Percentiles rank a stretch among this genome's conserved stretches.
Evolutionary conservation across 2,888 invertebrate species (phyloP).

Genomic region (Danaus chrysippus): DNA sequence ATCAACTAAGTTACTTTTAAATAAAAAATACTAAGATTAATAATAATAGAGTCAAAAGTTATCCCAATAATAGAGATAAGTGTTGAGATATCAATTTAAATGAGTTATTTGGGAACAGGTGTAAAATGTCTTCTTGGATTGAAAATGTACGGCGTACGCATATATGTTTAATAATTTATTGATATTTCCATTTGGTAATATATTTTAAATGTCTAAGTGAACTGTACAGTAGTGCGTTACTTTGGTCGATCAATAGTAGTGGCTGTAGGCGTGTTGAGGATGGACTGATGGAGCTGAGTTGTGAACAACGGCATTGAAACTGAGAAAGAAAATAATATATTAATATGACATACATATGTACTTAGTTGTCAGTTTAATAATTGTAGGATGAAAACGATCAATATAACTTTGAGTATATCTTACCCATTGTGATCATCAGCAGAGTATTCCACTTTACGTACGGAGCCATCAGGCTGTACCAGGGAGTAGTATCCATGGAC

Average conservation of each 20-base stretch:
- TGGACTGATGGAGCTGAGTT: conserved; percentile 61
- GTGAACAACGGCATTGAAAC: conserved; percentile 73
- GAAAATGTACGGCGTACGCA: not conserved
- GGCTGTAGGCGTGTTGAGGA: conserved; percentile 46
- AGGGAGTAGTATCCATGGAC: conserved; percentile 81
- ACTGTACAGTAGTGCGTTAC: not conserved
- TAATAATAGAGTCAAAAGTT: too few species aligned
- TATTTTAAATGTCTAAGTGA: not conserved
- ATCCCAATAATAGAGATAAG: too few species aligned
- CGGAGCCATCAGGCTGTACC: conserved; percentile 75
- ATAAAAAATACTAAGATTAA: too few species aligned
- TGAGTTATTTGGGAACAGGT: too few species aligned
- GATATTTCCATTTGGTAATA: not conserved
- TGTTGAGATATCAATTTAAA: too few species aligned
- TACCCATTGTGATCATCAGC: conserved; percentile 74
- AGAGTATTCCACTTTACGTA: conserved; percentile 75
- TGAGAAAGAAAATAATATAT: conserved; percentile 38
- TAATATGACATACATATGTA: not conserved
- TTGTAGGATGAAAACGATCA: not conserved
- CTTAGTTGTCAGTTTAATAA: not conserved
- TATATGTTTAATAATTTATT: not conserved
- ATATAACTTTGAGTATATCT: conserved; percentile 23
- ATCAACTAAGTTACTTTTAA: too few species aligned
- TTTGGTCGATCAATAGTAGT: conserved; percentile 12
- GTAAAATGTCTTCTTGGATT: too few species aligned